Evolutionary conservation across 2,888 invertebrate genomes (phyloP).

Genomic region (Gibbula magus): DNA sequence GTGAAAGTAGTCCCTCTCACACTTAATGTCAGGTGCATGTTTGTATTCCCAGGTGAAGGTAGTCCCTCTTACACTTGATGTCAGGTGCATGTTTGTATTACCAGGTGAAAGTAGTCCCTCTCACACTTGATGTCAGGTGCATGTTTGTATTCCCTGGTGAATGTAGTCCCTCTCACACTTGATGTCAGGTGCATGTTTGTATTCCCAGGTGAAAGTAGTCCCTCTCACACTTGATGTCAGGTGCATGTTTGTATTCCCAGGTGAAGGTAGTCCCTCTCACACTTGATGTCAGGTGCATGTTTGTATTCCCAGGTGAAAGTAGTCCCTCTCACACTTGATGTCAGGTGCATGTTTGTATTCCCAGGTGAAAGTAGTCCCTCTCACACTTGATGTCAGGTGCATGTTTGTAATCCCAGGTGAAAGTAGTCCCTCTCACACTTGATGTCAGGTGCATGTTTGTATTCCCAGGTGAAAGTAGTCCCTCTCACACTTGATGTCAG

Average conservation of each 20-base stretch:
- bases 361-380: slow-evolving; percentile 74
- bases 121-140: not conserved
- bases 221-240: not conserved
- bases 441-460: too few relatives aligned
- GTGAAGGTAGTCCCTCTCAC: slow-evolving; percentile 59
- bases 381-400: not conserved
- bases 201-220: slow-evolving; percentile 75
- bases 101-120: slow-evolving; percentile 74
- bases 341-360: slow-evolving; percentile 48
- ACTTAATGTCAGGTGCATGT: too few relatives aligned
- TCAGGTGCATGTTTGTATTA: too few relatives aligned
- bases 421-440: slow-evolving; percentile 44
- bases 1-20: slow-evolving; percentile 59
- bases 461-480: slow-evolving; percentile 75
- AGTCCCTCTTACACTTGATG: slow-evolving; percentile 11
- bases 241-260: slow-evolving; percentile 72
- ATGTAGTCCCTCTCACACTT: slow-evolving; percentile 44
- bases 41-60: slow-evolving; percentile 75
- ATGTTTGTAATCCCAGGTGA: slow-evolving; percentile 74
- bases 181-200: too few relatives aligned
- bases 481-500: not conserved
- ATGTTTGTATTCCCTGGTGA: slow-evolving; percentile 74
- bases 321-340: slow-evolving; percentile 14
- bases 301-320: slow-evolving; percentile 75
- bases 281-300: too few relatives aligned